Evolutionary conservation across 2,113 vertebrate genomes (phyloP).

Genomic region (Paracanthobrama guichenoti): DNA sequence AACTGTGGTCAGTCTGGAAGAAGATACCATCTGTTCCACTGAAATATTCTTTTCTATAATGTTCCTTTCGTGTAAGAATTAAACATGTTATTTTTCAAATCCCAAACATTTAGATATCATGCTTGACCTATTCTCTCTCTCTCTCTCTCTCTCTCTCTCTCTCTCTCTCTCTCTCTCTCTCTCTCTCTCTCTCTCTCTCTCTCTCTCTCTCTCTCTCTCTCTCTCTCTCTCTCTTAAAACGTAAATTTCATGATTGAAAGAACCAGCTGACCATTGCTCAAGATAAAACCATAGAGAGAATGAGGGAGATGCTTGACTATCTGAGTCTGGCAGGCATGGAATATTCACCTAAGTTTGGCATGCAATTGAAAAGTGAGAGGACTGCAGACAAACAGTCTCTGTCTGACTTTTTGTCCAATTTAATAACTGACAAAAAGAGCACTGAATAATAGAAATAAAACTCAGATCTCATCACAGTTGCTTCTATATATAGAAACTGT

Average conservation of each 20-base stretch:
- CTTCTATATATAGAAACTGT: background rate
- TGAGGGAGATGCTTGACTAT: background rate
- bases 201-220: no score
- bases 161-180: no score
- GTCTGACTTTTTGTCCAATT: background rate
- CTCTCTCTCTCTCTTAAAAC: background rate
- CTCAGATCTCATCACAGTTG: background rate
- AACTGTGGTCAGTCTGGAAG: slow-evolving; percentile 10
- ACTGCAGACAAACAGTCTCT: background rate
- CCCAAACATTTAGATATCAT: background rate
- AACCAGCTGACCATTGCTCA: background rate
- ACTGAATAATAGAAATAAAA: background rate
- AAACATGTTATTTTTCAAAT: background rate
- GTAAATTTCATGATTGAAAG: background rate
- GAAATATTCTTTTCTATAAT: background rate
- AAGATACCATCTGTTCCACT: background rate
- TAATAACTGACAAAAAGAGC: background rate
- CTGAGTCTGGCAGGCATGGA: background rate
- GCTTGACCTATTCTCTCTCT: no score
- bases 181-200: no score
- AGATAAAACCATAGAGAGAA: background rate
- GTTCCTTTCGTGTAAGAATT: background rate
- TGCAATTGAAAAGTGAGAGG: background rate
- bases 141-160: no score
- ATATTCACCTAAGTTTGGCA: background rate